phyloP scores from a whole-genome alignment of 2,888 invertebrate genomes.

The Desoria tigrina region DNA sequence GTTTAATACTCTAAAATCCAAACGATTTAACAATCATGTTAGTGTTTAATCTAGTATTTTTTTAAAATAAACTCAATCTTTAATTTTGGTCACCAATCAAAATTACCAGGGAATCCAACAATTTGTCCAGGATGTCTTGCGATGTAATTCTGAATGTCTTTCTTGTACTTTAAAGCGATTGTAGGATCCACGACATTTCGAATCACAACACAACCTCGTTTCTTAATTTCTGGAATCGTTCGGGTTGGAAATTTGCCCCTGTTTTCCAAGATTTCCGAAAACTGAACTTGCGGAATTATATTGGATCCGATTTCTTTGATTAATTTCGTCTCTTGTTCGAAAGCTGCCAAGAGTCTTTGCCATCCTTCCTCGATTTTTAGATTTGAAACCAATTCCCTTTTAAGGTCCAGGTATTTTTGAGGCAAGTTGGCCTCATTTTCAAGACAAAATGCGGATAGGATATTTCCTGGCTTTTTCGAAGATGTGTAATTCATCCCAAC shows the following conservation, averaged over 20 bases:
- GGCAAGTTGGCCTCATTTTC: slow-evolving; percentile 9
- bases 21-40: no score
- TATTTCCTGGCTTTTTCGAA: slow-evolving; percentile 26
- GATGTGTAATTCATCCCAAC: neutral
- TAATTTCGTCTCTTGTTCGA: slow-evolving; percentile 16
- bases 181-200: slow-evolving; percentile 17
- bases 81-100: no score
- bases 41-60: no score
- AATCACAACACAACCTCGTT: slow-evolving; percentile 25
- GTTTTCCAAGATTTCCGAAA: slow-evolving; percentile 15
- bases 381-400: slow-evolving; percentile 5
- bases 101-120: slow-evolving; percentile 24
- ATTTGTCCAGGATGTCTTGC: slow-evolving; percentile 14
- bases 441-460: slow-evolving; percentile 21
- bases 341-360: slow-evolving; percentile 10
- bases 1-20: no score
- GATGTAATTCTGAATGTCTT: slow-evolving; percentile 26
- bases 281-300: slow-evolving; percentile 22
- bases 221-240: slow-evolving; percentile 17
- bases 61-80: no score
- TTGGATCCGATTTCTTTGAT: slow-evolving; percentile 19
- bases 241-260: slow-evolving; percentile 17
- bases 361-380: slow-evolving; percentile 15
- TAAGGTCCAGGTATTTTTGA: slow-evolving; percentile 11
- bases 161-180: slow-evolving; percentile 21